These are phyloP conservation scores for Gambusia yucatana DNA, from an alignment of 2,797 vertebrate species.

Conservation along the genomic window DNA sequence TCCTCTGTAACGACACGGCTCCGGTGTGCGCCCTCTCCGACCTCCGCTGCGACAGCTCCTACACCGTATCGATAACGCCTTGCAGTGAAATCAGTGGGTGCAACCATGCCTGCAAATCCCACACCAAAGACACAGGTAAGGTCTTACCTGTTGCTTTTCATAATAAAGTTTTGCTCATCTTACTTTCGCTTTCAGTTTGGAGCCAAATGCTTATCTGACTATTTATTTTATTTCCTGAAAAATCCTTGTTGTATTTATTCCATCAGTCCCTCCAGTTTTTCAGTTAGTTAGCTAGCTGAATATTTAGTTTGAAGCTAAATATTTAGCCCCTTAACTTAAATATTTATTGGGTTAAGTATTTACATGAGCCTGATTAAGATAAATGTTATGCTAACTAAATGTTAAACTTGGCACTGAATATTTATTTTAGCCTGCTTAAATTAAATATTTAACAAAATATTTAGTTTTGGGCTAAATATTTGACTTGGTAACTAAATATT, in stretches of 20 bases:
- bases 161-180: neutral
- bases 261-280: no score
- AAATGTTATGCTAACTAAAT: no score
- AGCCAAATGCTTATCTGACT: neutral
- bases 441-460: no score
- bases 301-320: no score
- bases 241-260: neutral
- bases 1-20: slow-evolving; percentile 88
- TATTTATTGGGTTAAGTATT: no score
- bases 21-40: slow-evolving; percentile 87
- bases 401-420: no score
- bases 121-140: slow-evolving; percentile 84
- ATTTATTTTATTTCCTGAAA: neutral
- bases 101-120: slow-evolving; percentile 80
- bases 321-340: no score
- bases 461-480: no score
- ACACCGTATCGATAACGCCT: slow-evolving; percentile 84
- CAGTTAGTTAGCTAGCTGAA: no score
- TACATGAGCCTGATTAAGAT: no score
- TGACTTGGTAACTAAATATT: no score
- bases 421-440: no score
- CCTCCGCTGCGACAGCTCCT: slow-evolving; percentile 84
- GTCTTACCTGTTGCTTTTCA: neutral
- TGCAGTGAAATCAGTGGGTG: slow-evolving; percentile 87
- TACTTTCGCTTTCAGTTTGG: neutral